A percentile compares a stretch with the other conserved stretches of the same genome.
phyloP scores from a whole-genome alignment of 2,888 invertebrate species.

The Augiades crinisus region DNA sequence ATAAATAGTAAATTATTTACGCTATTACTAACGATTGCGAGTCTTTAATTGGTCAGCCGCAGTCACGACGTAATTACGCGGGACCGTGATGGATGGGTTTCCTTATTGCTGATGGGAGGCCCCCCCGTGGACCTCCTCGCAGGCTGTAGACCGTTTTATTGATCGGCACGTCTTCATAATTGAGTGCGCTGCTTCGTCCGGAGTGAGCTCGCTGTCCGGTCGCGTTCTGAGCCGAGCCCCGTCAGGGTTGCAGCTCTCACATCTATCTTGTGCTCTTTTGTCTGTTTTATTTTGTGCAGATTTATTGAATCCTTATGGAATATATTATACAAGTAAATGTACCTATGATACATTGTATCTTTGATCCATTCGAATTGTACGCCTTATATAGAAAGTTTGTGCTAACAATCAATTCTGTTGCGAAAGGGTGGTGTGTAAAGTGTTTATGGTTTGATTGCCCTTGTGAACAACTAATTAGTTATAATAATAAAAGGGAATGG shows the following conservation, averaged over 20 bases:
- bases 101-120: slow-evolving; percentile 30
- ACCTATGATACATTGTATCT: background rate
- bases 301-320: slow-evolving; percentile 1
- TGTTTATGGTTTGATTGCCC: too few relatives aligned
- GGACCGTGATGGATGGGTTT: slow-evolving; percentile 31
- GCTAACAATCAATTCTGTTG: too few relatives aligned
- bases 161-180: slow-evolving; percentile 31
- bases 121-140: slow-evolving; percentile 29
- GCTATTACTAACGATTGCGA: slow-evolving; percentile 42
- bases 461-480: too few relatives aligned
- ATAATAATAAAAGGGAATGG: too few relatives aligned
- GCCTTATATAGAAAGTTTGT: too few relatives aligned
- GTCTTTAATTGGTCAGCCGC: slow-evolving; percentile 41
- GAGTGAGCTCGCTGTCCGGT: background rate
- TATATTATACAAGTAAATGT: background rate
- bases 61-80: slow-evolving; percentile 42
- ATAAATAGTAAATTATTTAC: slow-evolving; percentile 39
- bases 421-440: too few relatives aligned
- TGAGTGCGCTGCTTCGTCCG: slow-evolving; percentile 28
- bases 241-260: background rate
- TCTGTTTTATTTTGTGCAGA: background rate
- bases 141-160: slow-evolving; percentile 31
- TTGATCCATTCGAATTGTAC: background rate
- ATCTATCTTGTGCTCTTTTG: slow-evolving; percentile 7
- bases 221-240: background rate